Evolutionary conservation across 1,140 invertebrate genomes (phyloP), one percentile per base, ranked within the genome.

Genomic region (Drosophila sp.): DNA sequence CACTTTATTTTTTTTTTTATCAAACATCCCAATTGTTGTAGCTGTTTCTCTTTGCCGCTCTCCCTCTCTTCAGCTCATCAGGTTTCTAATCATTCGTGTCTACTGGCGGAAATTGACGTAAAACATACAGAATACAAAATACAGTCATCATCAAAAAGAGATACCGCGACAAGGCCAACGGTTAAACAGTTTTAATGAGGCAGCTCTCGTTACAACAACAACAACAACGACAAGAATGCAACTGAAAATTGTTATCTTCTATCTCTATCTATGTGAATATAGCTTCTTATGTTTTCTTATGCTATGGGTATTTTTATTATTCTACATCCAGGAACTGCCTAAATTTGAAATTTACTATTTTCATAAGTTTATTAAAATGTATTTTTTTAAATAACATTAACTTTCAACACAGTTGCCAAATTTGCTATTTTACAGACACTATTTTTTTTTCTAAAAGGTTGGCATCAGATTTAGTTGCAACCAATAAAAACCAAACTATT

Each of bases 91-190:
- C 71, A 74, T 40, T 14, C 32, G 18, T 69, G 54, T 59, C 32
- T 66, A 27, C 43, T 50, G 61, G 14, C 72, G 66, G 72, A 74
- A 74, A 74, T 74, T 70, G 51, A 51, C 57, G 66, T 70, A 63
- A 74, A 62, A 21, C 21, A 21, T 9, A 56, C 25, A 56, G 41
- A 16, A 61, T 50, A 29, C 27, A 29, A 7, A 29, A 29, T 29
- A 29, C 27, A 29, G 27, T 5, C 1, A 29, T 29, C 21, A 21
- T 21, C 21, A 21, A 7, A 27, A 16, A 62, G 14, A 71, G 70
- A 73, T 73, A 73, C 21, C 45, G 32, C 13, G 25, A 51, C 46
- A 58, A 72, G 69, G 61, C 43, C 67, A 53, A 29, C 21, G n/a
- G 2, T 27, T 7, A 36, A 6, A 27, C 9, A 58, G 21, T 18